Conservation (phyloP, 2,797 vertebrate species). For the Sus cebifrons region DNA sequence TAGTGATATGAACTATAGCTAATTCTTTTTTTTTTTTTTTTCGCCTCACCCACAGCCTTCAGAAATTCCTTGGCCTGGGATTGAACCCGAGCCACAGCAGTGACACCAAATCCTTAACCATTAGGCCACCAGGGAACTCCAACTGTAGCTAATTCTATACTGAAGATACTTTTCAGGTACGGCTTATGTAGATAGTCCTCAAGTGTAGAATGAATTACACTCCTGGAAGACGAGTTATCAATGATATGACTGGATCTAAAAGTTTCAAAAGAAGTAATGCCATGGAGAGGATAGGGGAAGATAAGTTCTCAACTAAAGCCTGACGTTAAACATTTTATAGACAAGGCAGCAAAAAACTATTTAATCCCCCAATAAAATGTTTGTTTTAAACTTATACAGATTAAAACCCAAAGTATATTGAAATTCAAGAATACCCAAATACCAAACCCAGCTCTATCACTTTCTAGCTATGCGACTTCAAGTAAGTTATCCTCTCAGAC, state of each 20-base stretch:
- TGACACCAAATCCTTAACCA: too few relatives aligned
- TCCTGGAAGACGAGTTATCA: background rate
- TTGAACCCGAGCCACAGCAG: too few relatives aligned
- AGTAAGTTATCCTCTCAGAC: background rate
- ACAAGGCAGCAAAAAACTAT: background rate
- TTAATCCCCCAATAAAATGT: background rate
- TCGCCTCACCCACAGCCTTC: too few relatives aligned
- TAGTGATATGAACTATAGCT: background rate
- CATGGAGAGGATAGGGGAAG: background rate
- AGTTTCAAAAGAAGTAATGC: slow-evolving; percentile 38
- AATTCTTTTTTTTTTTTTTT: background rate
- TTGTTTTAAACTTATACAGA: slow-evolving; percentile 19
- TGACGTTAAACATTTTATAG: background rate
- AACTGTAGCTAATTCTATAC: background rate
- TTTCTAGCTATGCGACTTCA: background rate
- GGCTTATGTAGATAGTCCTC: background rate
- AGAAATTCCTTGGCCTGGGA: too few relatives aligned
- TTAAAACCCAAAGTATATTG: slow-evolving; percentile 8
- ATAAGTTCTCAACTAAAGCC: background rate
- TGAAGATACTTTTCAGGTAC: slow-evolving; percentile 6
- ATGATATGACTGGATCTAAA: background rate
- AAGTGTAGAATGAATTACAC: background rate
- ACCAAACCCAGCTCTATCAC: background rate
- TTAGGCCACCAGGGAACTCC: too few relatives aligned
- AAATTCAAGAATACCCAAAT: slow-evolving; percentile 30